These are phyloP conservation scores for Deladenus siricidicola DNA, from an alignment of 2,888 invertebrate species.

Conservation along the genomic window DNA sequence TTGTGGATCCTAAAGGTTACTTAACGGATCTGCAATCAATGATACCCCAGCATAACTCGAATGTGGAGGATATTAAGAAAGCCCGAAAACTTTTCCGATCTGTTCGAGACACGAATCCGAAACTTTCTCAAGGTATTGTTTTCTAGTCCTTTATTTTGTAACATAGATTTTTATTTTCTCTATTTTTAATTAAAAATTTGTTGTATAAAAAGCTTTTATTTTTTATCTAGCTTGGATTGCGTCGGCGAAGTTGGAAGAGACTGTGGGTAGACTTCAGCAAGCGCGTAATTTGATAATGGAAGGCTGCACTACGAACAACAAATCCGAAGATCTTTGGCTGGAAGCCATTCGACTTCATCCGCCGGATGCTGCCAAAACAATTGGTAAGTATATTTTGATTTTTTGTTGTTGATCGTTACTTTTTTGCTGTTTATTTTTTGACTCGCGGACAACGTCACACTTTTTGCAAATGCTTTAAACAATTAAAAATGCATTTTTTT, in stretches of 20 bases:
- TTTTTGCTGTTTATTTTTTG: no score
- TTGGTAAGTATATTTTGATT: constrained; percentile 14
- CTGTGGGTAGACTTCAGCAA: constrained; percentile 56
- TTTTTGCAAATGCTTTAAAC: no score
- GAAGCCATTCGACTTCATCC: constrained; percentile 80
- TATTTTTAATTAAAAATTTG: constrained; percentile 2
- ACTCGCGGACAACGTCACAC: no score
- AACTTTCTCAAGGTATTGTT: constrained; percentile 74
- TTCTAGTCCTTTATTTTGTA: no score
- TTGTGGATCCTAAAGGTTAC: constrained; percentile 98
- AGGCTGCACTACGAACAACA: constrained; percentile 85
- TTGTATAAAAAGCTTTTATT: background rate
- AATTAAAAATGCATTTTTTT: no score
- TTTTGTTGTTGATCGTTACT: no score
- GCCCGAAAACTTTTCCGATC: constrained; percentile 87
- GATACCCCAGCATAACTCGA: constrained; percentile 96
- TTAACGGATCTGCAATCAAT: constrained; percentile 97
- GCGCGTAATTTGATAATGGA: constrained; percentile 85
- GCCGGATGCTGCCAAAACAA: constrained; percentile 37
- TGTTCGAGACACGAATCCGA: constrained; percentile 89
- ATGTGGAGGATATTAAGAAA: constrained; percentile 53
- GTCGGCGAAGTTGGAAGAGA: constrained; percentile 92
- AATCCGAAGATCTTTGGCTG: constrained; percentile 93
- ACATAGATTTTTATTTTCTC: background rate
- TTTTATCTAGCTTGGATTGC: constrained; percentile 90